Evolutionary conservation across 2,797 vertebrate species (phyloP).

Genomic region (Galagoides demidoff): DNA sequence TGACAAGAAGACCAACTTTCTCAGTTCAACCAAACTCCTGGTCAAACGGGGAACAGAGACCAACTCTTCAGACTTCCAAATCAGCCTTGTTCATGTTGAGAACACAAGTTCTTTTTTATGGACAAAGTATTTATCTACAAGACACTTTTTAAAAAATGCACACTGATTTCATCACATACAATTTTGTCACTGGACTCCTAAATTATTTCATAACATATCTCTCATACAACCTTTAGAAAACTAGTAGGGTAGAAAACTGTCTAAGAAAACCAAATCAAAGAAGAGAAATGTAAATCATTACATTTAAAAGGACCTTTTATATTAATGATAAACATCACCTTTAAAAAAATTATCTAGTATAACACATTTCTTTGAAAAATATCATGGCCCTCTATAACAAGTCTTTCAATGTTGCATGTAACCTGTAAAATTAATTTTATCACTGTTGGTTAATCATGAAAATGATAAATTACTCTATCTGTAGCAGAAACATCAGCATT

Average conservation of each 20-base stretch:
- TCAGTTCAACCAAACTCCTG: slow-evolving; percentile 43
- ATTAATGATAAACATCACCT: slow-evolving; percentile 77
- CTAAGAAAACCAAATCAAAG: slow-evolving; percentile 70
- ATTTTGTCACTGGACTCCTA: slow-evolving; percentile 84
- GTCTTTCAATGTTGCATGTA: slow-evolving; percentile 80
- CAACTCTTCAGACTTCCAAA: slow-evolving; percentile 51
- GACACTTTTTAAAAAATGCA: slow-evolving; percentile 39
- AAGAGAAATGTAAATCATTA: slow-evolving; percentile 73
- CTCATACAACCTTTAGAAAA: slow-evolving; percentile 75
- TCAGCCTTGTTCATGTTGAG: slow-evolving; percentile 50
- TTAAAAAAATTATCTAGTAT: slow-evolving; percentile 78
- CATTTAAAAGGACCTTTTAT: slow-evolving; percentile 76
- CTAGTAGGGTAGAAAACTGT: slow-evolving; percentile 73
- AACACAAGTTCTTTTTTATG: slow-evolving; percentile 58
- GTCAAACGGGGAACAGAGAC: slow-evolving; percentile 52
- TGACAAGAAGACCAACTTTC: slow-evolving; percentile 36
- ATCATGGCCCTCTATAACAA: slow-evolving; percentile 79
- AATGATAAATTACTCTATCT: slow-evolving; percentile 73
- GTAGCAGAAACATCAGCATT: slow-evolving; percentile 75
- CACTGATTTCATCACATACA: slow-evolving; percentile 60
- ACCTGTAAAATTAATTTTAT: slow-evolving; percentile 75
- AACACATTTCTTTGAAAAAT: slow-evolving; percentile 79
- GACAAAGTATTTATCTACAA: slow-evolving; percentile 46
- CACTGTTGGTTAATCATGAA: slow-evolving; percentile 70
- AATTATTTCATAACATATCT: slow-evolving; percentile 81